A percentile compares a stretch with the other conserved stretches of the same genome.
phyloP scores from a whole-genome alignment of 2,113 vertebrate species.

The Solea solea region DNA sequence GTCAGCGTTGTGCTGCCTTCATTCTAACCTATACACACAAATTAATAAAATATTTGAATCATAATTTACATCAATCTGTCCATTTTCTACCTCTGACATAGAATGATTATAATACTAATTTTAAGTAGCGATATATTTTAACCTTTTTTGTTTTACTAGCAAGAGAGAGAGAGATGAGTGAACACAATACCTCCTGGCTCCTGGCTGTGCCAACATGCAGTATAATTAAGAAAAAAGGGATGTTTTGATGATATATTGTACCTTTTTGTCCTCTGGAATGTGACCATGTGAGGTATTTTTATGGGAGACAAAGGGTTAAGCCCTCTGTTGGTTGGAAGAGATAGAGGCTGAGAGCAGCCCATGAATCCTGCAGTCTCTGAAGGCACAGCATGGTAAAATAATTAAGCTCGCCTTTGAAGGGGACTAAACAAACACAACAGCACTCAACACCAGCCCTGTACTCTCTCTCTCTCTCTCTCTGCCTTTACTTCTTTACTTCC shows the following conservation, averaged over 20 bases:
- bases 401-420: conserved; percentile 83
- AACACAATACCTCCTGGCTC: too few relatives aligned
- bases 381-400: conserved; percentile 83
- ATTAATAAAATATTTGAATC: too few relatives aligned
- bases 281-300: conserved; percentile 16
- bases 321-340: conserved; percentile 47
- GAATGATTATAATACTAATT: too few relatives aligned
- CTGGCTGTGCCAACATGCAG: too few relatives aligned
- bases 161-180: too few relatives aligned
- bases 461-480: conserved; percentile 47
- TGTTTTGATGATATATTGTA: not conserved
- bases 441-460: conserved; percentile 74
- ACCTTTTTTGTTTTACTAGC: too few relatives aligned
- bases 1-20: too few relatives aligned
- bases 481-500: conserved; percentile 33
- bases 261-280: not conserved
- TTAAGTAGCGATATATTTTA: too few relatives aligned
- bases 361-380: conserved; percentile 74
- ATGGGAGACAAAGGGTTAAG: conserved; percentile 60
- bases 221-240: too few relatives aligned
- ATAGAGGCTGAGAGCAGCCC: conserved; percentile 68
- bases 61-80: too few relatives aligned
- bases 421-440: conserved; percentile 84
- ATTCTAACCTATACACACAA: too few relatives aligned
- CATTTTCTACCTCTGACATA: too few relatives aligned